Conservation (phyloP, 1,140 invertebrate genomes). For the Papilio glaucus region DNA sequence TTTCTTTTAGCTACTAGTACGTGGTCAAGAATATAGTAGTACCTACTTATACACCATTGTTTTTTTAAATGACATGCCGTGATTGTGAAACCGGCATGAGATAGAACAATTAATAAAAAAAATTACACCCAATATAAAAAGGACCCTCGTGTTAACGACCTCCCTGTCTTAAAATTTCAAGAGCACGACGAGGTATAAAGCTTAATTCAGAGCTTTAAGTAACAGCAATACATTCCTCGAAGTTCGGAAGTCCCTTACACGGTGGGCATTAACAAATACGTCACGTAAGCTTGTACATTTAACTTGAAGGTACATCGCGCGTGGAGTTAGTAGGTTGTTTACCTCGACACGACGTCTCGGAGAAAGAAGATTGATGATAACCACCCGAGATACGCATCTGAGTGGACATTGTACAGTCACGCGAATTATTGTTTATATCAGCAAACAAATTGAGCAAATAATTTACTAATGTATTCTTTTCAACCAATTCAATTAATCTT, state of each 20-base stretch:
- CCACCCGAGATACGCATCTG: conserved; percentile 11
- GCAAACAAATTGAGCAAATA: too few relatives aligned
- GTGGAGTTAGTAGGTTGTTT: conserved; percentile 39
- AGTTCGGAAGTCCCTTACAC: conserved; percentile 34
- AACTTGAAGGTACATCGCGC: conserved; percentile 37
- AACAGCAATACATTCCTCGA: conserved; percentile 31
- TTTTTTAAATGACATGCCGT: too few relatives aligned
- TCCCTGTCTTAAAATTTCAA: conserved; percentile 9
- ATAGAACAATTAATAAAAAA: neutral
- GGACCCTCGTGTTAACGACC: conserved; percentile 3
- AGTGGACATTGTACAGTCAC: too few relatives aligned
- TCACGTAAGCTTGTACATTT: conserved; percentile 38
- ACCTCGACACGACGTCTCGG: conserved; percentile 26
- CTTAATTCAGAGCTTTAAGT: conserved; percentile 20
- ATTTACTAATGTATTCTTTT: too few relatives aligned
- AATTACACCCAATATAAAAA: conserved; percentile 11
- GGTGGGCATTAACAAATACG: conserved; percentile 39
- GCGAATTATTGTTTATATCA: too few relatives aligned
- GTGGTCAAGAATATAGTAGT: too few relatives aligned
- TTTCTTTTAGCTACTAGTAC: too few relatives aligned
- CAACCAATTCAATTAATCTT: too few relatives aligned
- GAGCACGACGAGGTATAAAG: conserved; percentile 9
- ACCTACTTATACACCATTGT: too few relatives aligned
- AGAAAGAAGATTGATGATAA: conserved; percentile 21
- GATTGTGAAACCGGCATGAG: neutral